phyloP scores from a whole-genome alignment of 2,888 invertebrate genomes.

The Luperina nickerlii region DNA sequence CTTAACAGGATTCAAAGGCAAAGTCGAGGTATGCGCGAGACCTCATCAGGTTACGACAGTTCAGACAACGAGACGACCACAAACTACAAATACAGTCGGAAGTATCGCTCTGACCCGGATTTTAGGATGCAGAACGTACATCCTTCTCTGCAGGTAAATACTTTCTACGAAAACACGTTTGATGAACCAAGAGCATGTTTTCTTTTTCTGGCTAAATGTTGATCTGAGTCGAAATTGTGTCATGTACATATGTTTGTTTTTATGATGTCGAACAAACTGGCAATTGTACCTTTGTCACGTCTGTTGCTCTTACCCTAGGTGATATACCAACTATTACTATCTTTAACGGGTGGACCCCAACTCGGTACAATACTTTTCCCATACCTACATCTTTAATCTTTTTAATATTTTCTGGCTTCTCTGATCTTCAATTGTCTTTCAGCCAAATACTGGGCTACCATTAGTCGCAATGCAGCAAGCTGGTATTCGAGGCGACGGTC shows the following conservation, averaged over 20 bases:
- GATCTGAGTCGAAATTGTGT: neutral
- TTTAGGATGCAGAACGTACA: conserved; percentile 93
- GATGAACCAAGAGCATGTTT: conserved; percentile 22
- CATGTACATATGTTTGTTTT: neutral
- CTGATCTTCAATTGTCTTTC: conserved; percentile 21
- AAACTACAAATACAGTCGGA: conserved; percentile 92
- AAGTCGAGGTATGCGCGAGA: conserved; percentile 93
- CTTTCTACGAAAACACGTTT: conserved; percentile 54
- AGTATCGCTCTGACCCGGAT: conserved; percentile 96
- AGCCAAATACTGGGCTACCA: conserved; percentile 89
- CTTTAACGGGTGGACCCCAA: too few species aligned
- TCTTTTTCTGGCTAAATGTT: neutral
- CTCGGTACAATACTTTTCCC: neutral
- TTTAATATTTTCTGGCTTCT: neutral
- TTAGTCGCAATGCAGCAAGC: conserved; percentile 93
- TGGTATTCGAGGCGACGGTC: conserved; percentile 91
- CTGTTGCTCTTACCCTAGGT: neutral
- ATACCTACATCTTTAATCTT: neutral
- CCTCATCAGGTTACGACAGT: conserved; percentile 98
- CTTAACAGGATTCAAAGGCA: conserved; percentile 88
- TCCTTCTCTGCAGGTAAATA: conserved; percentile 88
- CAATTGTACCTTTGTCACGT: neutral
- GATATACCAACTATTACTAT: neutral
- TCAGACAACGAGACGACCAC: conserved; percentile 95
- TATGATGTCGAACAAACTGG: neutral